Evolutionary conservation across 1,140 invertebrate genomes (phyloP), one percentile per base, ranked within the genome.

Genomic region (Scaptomyza pallida): DNA sequence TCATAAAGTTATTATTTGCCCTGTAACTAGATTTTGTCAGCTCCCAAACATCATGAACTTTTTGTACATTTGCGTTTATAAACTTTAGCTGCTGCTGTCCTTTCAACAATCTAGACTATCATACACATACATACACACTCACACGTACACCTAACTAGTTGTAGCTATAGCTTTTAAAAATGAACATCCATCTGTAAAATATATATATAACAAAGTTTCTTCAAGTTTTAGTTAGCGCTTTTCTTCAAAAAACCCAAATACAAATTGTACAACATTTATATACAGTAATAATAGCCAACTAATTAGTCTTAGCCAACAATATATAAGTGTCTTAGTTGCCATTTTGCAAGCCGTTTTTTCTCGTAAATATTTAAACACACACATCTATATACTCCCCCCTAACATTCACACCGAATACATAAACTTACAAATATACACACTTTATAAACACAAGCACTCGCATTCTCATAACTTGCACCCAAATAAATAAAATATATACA

Each of bases 281-380:
- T 33, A 73, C 37, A n/a, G n/a, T n/a, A n/a, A n/a, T n/a, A n/a
- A 62, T 54, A 77, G 44, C 33, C 76, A 70, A 72, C 50, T 65
- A 69, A 59, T 56, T 78, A 83, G 78, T 65, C 43, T 67, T 59
- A 64, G 44, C 41, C 54, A 21, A 75, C 40, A 72, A 56, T 88
- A 56, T 88, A 78, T 88, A 75, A 75, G 68, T 88, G 82, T 88
- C 75, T 65, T 88, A 88, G 82, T 75, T 88, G 78, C 82, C 74
- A 67, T 64, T 76, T 86, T 81, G 77, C 59, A 67, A 88, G 59
- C 62, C 55, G 62, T 73, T 70, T 71, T 56, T 72, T 61, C 26
- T 30, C 59, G 65, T 72, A 48, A 51, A 33, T 45, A 45, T 47
- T 23, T 41, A 69, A 17, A 37, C 37, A 47, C 30, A 59, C 44